Evolutionary conservation across 2,888 invertebrate species (phyloP), one percentile per base, ranked within the genome.

Genomic region (Mylabris sibirica): DNA sequence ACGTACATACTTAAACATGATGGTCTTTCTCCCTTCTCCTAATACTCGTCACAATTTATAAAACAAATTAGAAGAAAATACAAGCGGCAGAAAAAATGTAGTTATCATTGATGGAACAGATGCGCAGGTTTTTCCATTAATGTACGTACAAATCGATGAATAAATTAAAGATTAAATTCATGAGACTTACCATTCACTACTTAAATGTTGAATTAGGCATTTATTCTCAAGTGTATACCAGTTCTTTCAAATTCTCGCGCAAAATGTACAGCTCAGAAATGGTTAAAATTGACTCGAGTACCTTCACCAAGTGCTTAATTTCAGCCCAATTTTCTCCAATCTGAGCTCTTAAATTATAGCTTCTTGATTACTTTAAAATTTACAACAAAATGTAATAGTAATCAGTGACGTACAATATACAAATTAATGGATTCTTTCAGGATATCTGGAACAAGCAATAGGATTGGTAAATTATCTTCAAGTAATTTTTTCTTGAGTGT

Each of bases 401-500:
- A 30, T 30, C 30, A 30, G 30, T 30, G 30, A 8, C 30, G 30
- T 5, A 30, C 30, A n/a, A n/a, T n/a, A n/a, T 2, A 30, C 30
- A 30, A 30, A 30, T 30, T 30, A 30, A 30, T 30, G 30, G 30
- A 30, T 30, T 30, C n/a, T n/a, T 30, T 8, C 5, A 14, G 44
- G 20, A 20, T 20, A 53, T 22, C 22, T 44, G 22, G 53, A 22
- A 20, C 12, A 44, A 44, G 17, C 1, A 17, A 2, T 17, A 44
- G 44, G 44, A 53, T 22, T 12, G 20, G 2, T 53, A 20, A 20
- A 20, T 0, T 3, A 2, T 11, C 11, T 9, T 20, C 24, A 57
- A 57, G 3, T 6, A 35, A 63, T 49, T 60, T 49, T 60, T 64
- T 62, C 59, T 70, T 79, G 79, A 80, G 80, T 80, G 79, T 81